Base-by-base conservation (phyloP, 2,797 vertebrate species). In the Enteromius anoplus region DNA sequence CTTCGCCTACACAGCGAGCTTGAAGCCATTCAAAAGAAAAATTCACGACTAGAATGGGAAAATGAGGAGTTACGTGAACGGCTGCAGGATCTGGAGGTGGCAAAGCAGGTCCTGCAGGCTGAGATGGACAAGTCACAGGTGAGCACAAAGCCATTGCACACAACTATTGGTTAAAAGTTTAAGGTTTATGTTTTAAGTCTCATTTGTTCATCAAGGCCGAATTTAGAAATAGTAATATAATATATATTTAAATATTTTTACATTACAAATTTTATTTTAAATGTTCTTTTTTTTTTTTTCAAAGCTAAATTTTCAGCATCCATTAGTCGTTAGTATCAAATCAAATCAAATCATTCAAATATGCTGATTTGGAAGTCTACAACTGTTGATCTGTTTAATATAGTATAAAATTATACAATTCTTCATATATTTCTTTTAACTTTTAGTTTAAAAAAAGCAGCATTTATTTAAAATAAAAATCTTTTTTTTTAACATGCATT, bases 51-150 rank as follows among this genome's bases (percentile, higher is more conserved):
- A 93, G 97, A 99, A 86, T 96, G 96, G 90, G 98, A 99, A 90
- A 99, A 99, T 0, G 96, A 97, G 91, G 93, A 91, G 5, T 93
- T 99, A 72, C 94, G 96, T 1, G 97, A 98, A 92, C 93, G 93
- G 82, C 96, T 96, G 1, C 96, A 98, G 0, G 96, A 98, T 87
- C 95, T 96, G 0, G 97, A 99, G 77, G 95, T 99, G 91, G 93
- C 96, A 81, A 98, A 96, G 90, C 97, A 99, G 92, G 98, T 99
- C 88, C 91, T 99, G 55, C 97, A 98, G 91, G 92, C 94, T 0
- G 98, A 99, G 93, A 93, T 97, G 92, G 97, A 99, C 87, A 97
- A 97, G 90, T 90, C 92, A 45, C 92, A 95, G 93, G 96, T 99
- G 96, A 32, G 47, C 6, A 17, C 34, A 42, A 40, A 14, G 29